Evolutionary conservation across 1,140 invertebrate genomes (phyloP), one percentile per base, ranked within the genome.

Genomic region (Popillia japonica): DNA sequence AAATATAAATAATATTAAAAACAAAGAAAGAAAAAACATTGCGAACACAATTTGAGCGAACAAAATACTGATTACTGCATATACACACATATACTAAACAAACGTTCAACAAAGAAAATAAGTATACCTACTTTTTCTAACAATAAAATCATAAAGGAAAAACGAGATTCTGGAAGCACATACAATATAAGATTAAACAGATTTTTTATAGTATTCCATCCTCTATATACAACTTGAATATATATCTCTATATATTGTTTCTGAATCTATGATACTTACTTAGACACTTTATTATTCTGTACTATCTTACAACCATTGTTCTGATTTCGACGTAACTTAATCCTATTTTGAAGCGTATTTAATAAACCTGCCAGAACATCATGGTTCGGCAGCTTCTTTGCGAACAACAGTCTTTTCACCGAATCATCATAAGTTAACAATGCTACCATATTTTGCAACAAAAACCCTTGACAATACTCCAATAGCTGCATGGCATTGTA

Each of bases 381-480:
- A 83, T 96, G 95, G 85, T 96, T 96, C 55, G 96, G 95, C 73
- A 96, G 88, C 83, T 96, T 94, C 85, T 96, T 96, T 48, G 95
- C 95, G 81, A 97, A 96, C 17, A 97, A 90, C 20, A 97, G 87
- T 80, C 95, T 90, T 83, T 96, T 96, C 0, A 96, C 95, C 0
- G 95, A 96, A 84, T 97, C 95, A 81, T 97, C 95, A 80, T 96
- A 96, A 0, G 95, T 96, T 34, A 97, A 88, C 0, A 97, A 88
- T n/a, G 95, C 94, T 0, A 97, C 95, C 95, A 98, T 96, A 85
- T 97, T 97, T 87, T 98, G 96, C 59, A 98, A 89, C 14, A 98
- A 87, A 86, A 96, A 86, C 42, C 95, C 94, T 89, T 97, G 95
- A 84, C 96, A 97, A 87, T 95, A 97, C 86, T 96, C 94, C 80